Base-by-base conservation (phyloP, 2,888 invertebrate species). In the Stegana nigrithorax region DNA sequence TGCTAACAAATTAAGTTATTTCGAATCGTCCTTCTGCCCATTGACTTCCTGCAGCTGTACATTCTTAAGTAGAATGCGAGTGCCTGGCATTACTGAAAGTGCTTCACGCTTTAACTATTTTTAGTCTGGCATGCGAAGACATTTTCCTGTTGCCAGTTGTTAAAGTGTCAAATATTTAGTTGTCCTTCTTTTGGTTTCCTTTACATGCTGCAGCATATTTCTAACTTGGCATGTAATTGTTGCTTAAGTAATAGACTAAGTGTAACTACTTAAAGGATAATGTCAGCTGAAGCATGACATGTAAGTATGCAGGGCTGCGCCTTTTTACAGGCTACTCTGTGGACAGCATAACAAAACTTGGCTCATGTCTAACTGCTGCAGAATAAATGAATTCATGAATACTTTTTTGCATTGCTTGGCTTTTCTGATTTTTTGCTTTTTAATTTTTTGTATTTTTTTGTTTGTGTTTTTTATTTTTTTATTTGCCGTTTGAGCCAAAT, bases 1-100 rank as follows among this genome's bases (percentile, higher is more conserved):
- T 44, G 14, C 44, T n/a, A 19, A 59, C 59, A 50, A 59, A 60
- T 60, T 60, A 53, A 60, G 50, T 50, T 60, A 51, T 60, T 23
- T 51, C 19, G n/a, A 1, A 6, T 14, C 27, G 1, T 50, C 4
- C 2, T n/a, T n/a, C n/a, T 50, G 4, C 10, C n/a, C 26, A 36
- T 32, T 21, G n/a, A 55, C 53, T 55, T 55, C 53, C 53, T 55
- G 53, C 53, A 55, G 53, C 17, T 55, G 53, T 55, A 32, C 53
- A 14, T 21, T 12, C 26, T 25, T 50, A 50, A 12, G 45, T 23
- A 17, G 45, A 21, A n/a, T n/a, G n/a, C n/a, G n/a, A n/a, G n/a
- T n/a, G n/a, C n/a, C n/a, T n/a, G n/a, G 32, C 32, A 32, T 39
- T 36, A 14, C 12, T 6, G 25, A 47, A 53, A 55, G 53, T 55